Conservation (phyloP, 2,113 vertebrate genomes). For the Lagenorhynchus albirostris region DNA sequence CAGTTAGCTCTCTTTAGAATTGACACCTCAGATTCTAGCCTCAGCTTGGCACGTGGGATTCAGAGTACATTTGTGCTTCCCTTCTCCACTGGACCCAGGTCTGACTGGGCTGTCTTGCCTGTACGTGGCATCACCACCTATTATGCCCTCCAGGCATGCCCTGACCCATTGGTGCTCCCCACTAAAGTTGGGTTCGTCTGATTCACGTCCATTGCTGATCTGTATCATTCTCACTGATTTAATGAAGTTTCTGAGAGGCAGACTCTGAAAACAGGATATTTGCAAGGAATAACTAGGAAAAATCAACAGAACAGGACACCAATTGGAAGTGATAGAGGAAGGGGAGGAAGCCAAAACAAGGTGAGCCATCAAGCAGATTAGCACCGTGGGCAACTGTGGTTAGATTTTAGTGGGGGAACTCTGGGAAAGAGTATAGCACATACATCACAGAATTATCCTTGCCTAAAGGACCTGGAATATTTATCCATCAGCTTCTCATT, state of each 20-base stretch:
- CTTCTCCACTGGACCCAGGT: not conserved
- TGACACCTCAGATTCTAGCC: not conserved
- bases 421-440: not conserved
- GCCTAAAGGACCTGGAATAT: not conserved
- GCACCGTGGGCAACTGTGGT: not conserved
- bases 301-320: not conserved
- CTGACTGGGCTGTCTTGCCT: not conserved
- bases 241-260: not conserved
- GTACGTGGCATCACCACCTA: rapidly evolving
- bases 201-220: not conserved
- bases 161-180: not conserved
- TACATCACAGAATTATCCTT: not conserved
- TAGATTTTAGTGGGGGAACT: not conserved
- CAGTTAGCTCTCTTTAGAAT: not conserved
- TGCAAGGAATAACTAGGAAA: not conserved
- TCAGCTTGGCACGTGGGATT: not conserved
- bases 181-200: not conserved
- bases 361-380: not conserved
- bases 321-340: not conserved
- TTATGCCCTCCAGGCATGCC: not conserved
- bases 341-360: not conserved
- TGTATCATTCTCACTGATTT: not conserved
- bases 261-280: not conserved
- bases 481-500: not conserved
- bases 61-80: not conserved